Conservation (phyloP, 1,140 invertebrate genomes). For the Calliopsis andreniformis region DNA sequence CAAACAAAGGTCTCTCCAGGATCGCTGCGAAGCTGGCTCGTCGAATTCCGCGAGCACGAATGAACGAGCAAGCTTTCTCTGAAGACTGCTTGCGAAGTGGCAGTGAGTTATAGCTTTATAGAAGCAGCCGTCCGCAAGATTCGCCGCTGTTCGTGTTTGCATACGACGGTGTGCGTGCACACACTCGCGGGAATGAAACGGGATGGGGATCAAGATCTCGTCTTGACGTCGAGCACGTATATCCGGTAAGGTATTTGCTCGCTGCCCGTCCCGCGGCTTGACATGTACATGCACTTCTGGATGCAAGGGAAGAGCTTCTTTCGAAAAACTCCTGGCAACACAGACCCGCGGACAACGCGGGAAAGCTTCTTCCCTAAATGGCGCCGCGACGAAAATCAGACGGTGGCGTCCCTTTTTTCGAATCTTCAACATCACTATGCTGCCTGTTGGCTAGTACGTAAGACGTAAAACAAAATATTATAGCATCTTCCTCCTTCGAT, state of each 20-base stretch:
- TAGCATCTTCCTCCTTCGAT: too few species aligned
- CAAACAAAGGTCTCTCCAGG: too few species aligned
- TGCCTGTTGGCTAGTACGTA: too few species aligned
- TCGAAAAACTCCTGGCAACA: conserved; percentile 40
- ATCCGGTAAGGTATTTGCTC: conserved; percentile 54
- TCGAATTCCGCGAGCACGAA: conserved; percentile 34
- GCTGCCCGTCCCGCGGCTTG: conserved; percentile 45
- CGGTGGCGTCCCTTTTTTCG: neutral
- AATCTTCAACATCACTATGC: neutral
- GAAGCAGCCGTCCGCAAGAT: conserved; percentile 46
- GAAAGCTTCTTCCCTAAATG: conserved; percentile 55
- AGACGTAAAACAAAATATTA: too few species aligned
- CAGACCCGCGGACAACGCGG: conserved; percentile 27
- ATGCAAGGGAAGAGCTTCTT: conserved; percentile 45
- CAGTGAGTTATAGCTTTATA: conserved; percentile 70
- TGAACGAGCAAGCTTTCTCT: neutral
- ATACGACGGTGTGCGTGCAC: neutral
- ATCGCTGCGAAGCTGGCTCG: conserved; percentile 1
- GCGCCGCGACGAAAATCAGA: conserved; percentile 21
- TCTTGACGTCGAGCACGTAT: conserved; percentile 36
- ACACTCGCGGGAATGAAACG: conserved; percentile 7
- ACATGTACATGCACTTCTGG: conserved; percentile 55
- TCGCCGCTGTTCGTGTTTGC: neutral
- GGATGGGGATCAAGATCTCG: conserved; percentile 38
- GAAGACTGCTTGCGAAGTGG: conserved; percentile 58